These are phyloP conservation scores for Catocala sponsa DNA, from an alignment of 2,888 invertebrate genomes.

Conservation along the genomic window DNA sequence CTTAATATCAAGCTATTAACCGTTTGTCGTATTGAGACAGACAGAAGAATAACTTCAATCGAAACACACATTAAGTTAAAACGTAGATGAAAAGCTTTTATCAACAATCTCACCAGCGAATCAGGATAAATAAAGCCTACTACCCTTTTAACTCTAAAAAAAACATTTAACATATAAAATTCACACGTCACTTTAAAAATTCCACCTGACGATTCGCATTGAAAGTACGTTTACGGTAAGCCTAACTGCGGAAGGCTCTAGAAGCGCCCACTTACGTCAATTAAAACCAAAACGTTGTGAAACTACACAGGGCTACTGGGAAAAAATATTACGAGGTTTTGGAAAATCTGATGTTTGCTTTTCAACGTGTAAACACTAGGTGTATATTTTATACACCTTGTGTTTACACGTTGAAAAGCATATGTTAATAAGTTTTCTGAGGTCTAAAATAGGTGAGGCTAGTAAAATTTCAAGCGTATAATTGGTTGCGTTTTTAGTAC, in stretches of 20 bases:
- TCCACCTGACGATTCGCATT: constrained; percentile 23
- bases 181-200: constrained; percentile 25
- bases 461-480: too few relatives aligned
- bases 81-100: too few relatives aligned
- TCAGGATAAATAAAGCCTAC: not conserved
- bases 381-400: too few relatives aligned
- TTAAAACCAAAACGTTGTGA: constrained; percentile 40
- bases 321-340: not conserved
- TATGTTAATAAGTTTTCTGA: too few relatives aligned
- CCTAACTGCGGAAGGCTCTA: constrained; percentile 27
- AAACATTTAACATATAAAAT: constrained; percentile 25
- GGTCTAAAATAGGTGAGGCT: too few relatives aligned
- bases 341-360: not conserved
- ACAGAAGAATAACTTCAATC: too few relatives aligned
- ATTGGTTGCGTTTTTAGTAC: too few relatives aligned
- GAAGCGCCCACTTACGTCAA: constrained; percentile 36
- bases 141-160: constrained; percentile 14
- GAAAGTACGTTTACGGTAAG: constrained; percentile 31
- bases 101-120: not conserved
- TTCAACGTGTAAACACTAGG: too few relatives aligned
- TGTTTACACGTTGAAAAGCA: too few relatives aligned
- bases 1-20: too few relatives aligned
- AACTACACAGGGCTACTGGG: constrained; percentile 32
- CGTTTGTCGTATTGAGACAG: too few relatives aligned
- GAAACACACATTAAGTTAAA: too few relatives aligned